Evolutionary conservation across 2,113 vertebrate species (phyloP).

Genomic region (Menidia beryllina): DNA sequence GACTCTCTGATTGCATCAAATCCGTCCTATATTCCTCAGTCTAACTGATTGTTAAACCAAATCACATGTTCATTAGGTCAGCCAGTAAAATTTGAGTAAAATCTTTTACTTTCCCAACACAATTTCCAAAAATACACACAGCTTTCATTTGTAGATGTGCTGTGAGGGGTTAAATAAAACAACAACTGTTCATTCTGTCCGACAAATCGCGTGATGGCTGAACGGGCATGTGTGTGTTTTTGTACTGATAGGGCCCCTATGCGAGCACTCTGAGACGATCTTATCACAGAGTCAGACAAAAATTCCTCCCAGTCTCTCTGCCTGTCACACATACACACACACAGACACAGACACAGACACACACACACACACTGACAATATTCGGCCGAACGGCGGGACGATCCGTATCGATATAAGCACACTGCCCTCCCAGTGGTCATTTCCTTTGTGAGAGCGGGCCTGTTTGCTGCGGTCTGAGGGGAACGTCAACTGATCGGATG

Average conservation of each 20-base stretch:
- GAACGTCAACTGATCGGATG: conserved; percentile 69
- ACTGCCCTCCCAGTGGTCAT: conserved; percentile 51
- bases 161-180: conserved; percentile 6
- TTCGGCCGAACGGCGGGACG: conserved; percentile 47
- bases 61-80: background rate
- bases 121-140: background rate
- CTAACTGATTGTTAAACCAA: background rate
- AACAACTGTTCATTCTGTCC: conserved; percentile 3
- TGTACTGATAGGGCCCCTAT: conserved; percentile 73
- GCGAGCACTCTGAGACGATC: conserved; percentile 67
- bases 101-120: no score
- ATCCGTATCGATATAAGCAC: conserved; percentile 38
- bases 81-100: no score
- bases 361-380: conserved; percentile 33
- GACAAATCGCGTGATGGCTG: conserved; percentile 39
- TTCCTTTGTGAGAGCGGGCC: conserved; percentile 58
- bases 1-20: background rate
- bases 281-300: conserved; percentile 72
- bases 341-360: conserved; percentile 24
- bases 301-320: conserved; percentile 64
- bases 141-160: background rate
- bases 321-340: conserved; percentile 22
- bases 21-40: background rate
- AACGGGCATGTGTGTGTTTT: conserved; percentile 27
- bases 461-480: conserved; percentile 63